These are phyloP conservation scores for Musca vetustissima DNA, from an alignment of 1,140 invertebrate species.

Conservation along the genomic window DNA sequence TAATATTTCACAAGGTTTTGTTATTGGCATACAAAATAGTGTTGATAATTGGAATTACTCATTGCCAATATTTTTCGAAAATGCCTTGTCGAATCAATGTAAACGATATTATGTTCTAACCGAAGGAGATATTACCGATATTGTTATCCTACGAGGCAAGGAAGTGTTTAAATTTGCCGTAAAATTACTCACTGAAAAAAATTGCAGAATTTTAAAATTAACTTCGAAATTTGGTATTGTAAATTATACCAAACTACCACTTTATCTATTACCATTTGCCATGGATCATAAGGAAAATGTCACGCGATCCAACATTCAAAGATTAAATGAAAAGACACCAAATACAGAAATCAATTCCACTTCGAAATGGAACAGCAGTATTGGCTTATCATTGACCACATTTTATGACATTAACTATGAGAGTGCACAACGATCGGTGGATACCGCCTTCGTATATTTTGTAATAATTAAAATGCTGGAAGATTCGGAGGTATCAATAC, in stretches of 20 bases:
- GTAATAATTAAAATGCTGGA: constrained; percentile 37
- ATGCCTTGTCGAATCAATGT: neutral
- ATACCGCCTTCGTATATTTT: constrained; percentile 49
- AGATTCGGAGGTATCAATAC: constrained; percentile 41
- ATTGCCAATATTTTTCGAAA: constrained; percentile 38
- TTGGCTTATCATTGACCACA: constrained; percentile 36
- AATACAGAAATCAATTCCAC: neutral
- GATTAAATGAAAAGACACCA: constrained; percentile 4
- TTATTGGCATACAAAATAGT: constrained; percentile 34
- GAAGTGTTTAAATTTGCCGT: constrained; percentile 40
- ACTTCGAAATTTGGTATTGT: constrained; percentile 41
- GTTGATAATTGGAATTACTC: constrained; percentile 38
- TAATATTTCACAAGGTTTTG: constrained; percentile 33
- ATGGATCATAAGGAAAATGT: constrained; percentile 48
- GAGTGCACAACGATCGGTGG: constrained; percentile 37
- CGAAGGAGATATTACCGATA: constrained; percentile 9
- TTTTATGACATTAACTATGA: constrained; percentile 44
- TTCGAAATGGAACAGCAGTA: constrained; percentile 22
- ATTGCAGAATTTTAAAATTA: constrained; percentile 38
- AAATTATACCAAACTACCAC: constrained; percentile 37
- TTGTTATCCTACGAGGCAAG: neutral
- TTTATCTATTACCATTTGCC: constrained; percentile 39
- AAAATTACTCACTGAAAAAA: constrained; percentile 36
- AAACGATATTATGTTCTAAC: constrained; percentile 4
- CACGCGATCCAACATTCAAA: constrained; percentile 30